A percentile compares a stretch with the other conserved stretches of the same genome.
Evolutionary conservation across 1,140 invertebrate genomes (phyloP).

Genomic region (Dufourea novaeangliae): DNA sequence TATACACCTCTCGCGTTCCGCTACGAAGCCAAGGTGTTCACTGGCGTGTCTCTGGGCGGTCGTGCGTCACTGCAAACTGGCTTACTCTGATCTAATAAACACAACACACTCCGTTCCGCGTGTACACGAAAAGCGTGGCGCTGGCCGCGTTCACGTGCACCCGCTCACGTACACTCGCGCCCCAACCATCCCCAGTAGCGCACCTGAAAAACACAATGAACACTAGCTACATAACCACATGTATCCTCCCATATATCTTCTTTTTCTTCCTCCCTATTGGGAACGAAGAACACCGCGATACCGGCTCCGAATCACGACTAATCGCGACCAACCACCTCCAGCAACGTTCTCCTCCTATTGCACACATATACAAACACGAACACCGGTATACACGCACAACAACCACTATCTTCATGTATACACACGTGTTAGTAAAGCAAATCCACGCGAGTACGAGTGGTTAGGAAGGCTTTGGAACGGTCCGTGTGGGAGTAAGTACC

Average conservation of each 20-base stretch:
- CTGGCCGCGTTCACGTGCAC: background rate
- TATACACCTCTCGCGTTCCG: conserved; percentile 49
- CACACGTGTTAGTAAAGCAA: background rate
- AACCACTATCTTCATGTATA: no score
- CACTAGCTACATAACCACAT: no score
- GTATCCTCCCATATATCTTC: no score
- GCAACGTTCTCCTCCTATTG: conserved; percentile 31
- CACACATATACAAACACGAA: background rate
- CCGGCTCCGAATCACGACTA: conserved; percentile 44
- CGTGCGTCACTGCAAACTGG: conserved; percentile 78
- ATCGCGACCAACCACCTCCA: conserved; percentile 43
- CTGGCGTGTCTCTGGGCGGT: conserved; percentile 61
- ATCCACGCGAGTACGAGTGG: conserved; percentile 13
- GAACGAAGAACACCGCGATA: background rate
- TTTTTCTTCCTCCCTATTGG: background rate
- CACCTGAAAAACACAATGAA: no score
- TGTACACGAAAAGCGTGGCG: conserved; percentile 34
- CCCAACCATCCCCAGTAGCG: no score
- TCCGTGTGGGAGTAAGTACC: conserved; percentile 20
- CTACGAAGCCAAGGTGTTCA: conserved; percentile 70
- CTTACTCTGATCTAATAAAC: conserved; percentile 81
- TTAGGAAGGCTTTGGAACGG: conserved; percentile 7
- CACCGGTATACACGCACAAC: background rate
- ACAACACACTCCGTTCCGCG: conserved; percentile 59
- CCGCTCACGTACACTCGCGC: background rate